A percentile compares a stretch with the other conserved stretches of the same genome.
These are phyloP conservation scores for Pheosia tremula DNA, from an alignment of 2,888 invertebrate genomes.

Conservation along the genomic window DNA sequence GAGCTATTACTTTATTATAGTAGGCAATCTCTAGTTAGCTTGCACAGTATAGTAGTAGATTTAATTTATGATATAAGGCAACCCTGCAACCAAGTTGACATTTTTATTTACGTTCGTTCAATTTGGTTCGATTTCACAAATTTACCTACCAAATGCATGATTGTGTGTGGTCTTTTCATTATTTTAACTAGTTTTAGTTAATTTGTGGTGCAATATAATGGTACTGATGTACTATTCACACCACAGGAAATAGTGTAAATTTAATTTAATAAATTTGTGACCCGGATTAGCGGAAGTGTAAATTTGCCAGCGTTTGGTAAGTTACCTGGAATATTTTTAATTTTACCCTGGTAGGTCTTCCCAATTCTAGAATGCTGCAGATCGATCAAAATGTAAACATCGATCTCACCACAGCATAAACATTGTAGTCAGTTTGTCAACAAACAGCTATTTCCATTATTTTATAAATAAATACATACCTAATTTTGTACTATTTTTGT, in stretches of 20 bases:
- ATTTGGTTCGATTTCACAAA: not conserved
- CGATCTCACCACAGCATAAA: not conserved
- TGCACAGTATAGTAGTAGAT: too few species aligned
- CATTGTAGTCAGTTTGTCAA: not conserved
- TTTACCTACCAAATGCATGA: not conserved
- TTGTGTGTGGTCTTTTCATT: not conserved
- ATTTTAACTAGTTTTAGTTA: not conserved
- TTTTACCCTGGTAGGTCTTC: not conserved
- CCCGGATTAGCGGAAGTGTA: not conserved
- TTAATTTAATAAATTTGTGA: not conserved
- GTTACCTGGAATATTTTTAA: not conserved
- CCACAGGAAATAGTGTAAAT: not conserved
- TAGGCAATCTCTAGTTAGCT: too few species aligned
- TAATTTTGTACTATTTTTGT: not conserved
- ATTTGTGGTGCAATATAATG: not conserved
- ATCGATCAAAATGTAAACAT: too few species aligned
- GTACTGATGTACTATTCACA: not conserved
- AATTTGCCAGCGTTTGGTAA: constrained; percentile 1
- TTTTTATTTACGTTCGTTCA: not conserved
- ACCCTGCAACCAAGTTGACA: too few species aligned
- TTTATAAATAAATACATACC: not conserved
- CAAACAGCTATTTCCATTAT: not conserved
- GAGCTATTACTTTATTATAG: too few species aligned
- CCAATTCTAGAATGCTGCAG: too few species aligned
- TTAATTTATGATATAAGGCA: too few species aligned